phyloP scores from a whole-genome alignment of 35 echinoderm and acorn worm genomes.

The Patiria miniata region DNA sequence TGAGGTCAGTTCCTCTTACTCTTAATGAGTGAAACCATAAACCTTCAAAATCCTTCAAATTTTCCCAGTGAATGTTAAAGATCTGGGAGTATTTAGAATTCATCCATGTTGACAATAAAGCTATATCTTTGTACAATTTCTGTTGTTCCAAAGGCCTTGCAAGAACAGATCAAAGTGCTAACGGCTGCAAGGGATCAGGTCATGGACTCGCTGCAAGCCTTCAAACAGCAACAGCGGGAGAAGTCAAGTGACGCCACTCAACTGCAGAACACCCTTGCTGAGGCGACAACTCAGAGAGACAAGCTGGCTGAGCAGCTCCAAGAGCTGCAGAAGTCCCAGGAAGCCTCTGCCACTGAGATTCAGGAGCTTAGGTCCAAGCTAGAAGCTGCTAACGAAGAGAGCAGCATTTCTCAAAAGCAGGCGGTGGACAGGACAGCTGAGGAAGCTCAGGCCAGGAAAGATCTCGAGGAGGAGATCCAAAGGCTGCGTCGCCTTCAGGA shows the following conservation, averaged over 20 bases:
- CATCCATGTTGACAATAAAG: too few species aligned
- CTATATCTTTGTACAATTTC: background rate
- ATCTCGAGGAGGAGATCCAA: conserved; percentile 28
- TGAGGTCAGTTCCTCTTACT: conserved; percentile 44
- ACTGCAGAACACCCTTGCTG: conserved; percentile 21
- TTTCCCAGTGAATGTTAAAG: too few species aligned
- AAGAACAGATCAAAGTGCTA: conserved; percentile 77
- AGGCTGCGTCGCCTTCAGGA: conserved; percentile 9
- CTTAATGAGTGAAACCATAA: too few species aligned
- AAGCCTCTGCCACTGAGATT: conserved; percentile 3
- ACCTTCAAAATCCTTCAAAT: too few species aligned
- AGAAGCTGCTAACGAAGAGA: conserved; percentile 18
- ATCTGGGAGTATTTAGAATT: too few species aligned
- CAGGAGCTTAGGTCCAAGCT: conserved; percentile 29
- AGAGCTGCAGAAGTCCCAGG: conserved; percentile 37
- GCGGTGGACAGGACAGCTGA: conserved; percentile 24
- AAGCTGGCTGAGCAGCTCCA: conserved; percentile 20
- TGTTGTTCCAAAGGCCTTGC: conserved; percentile 51
- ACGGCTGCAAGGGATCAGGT: conserved; percentile 87
- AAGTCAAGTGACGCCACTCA: conserved; percentile 17
- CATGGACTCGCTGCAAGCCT: conserved; percentile 64
- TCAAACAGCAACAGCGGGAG: conserved; percentile 56
- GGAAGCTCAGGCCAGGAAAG: conserved; percentile 16
- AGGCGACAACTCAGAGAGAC: conserved; percentile 58
- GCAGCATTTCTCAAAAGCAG: conserved; percentile 20